phyloP scores from a whole-genome alignment of 2,888 invertebrate genomes.

The Smittia aterrima region DNA sequence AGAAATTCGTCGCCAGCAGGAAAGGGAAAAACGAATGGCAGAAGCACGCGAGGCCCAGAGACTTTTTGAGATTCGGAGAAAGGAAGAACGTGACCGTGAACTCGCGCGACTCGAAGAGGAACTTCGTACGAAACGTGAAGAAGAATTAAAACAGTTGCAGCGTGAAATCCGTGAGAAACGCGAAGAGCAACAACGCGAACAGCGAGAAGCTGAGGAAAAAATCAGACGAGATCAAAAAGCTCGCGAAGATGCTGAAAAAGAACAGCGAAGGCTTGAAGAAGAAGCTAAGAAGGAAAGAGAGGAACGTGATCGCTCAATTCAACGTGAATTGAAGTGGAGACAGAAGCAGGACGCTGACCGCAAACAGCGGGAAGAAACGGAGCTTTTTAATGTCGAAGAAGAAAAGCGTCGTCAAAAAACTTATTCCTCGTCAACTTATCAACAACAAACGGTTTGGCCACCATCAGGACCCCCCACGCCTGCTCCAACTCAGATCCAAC shows the following conservation, averaged over 20 bases:
- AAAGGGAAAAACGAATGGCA: slow-evolving; percentile 13
- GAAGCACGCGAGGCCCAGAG: slow-evolving; percentile 4
- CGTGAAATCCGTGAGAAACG: slow-evolving; percentile 34
- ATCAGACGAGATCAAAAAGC: background rate
- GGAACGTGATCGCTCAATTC: background rate
- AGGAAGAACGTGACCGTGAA: slow-evolving; percentile 33
- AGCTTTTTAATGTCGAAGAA: slow-evolving; percentile 31
- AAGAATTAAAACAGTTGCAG: slow-evolving; percentile 18
- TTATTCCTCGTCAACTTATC: slow-evolving; percentile 7
- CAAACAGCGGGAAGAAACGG: slow-evolving; percentile 28
- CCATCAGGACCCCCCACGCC: background rate
- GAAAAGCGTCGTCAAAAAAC: slow-evolving; percentile 17
- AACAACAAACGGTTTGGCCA: slow-evolving; percentile 30
- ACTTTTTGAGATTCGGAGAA: slow-evolving; percentile 7
- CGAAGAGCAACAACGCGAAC: slow-evolving; percentile 20
- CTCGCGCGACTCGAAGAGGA: slow-evolving; percentile 17
- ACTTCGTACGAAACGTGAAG: slow-evolving; percentile 17
- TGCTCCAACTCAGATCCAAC: background rate
- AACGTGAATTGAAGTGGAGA: background rate
- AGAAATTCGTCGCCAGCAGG: slow-evolving; percentile 27
- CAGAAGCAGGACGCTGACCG: slow-evolving; percentile 34
- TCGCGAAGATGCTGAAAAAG: slow-evolving; percentile 25
- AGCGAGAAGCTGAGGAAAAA: slow-evolving; percentile 13
- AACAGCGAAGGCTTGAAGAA: slow-evolving; percentile 22
- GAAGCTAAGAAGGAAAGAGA: background rate